Evolutionary conservation across 92 coral and sea anemone genomes (phyloP).

Genomic region (Porites rus): DNA sequence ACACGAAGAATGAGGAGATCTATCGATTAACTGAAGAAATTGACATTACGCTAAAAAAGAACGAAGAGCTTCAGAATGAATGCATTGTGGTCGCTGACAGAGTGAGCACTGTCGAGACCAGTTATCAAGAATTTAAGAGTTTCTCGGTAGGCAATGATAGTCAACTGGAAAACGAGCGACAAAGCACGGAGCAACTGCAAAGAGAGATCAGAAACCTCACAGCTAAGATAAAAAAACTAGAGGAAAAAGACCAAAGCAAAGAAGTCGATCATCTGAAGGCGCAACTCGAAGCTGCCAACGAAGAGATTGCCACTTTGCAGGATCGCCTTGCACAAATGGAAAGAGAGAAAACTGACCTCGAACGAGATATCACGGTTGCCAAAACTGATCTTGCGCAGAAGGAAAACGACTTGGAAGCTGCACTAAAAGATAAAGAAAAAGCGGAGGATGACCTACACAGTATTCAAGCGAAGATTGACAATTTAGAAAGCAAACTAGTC

Average conservation of each 20-base stretch:
- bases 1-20: conserved; percentile 83
- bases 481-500: conserved; percentile 84
- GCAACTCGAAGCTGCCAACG: conserved; percentile 83
- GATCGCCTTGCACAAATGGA: conserved; percentile 77
- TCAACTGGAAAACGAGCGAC: conserved; percentile 74
- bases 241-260: conserved; percentile 80
- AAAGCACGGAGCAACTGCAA: conserved; percentile 81
- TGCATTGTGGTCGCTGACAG: conserved; percentile 82
- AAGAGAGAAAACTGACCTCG: conserved; percentile 82
- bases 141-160: conserved; percentile 63
- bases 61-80: conserved; percentile 82
- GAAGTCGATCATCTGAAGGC: conserved; percentile 93
- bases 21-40: conserved; percentile 79
- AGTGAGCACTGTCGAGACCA: conserved; percentile 74
- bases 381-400: conserved; percentile 77
- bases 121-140: conserved; percentile 79
- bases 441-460: conserved; percentile 89
- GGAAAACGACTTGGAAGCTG: conserved; percentile 83
- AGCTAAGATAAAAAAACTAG: conserved; percentile 69
- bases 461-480: conserved; percentile 71
- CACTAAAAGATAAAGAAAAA: conserved; percentile 76
- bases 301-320: conserved; percentile 66
- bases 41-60: conserved; percentile 73
- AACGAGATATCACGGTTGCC: conserved; percentile 73
- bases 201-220: conserved; percentile 72